Evolutionary conservation across 2,888 invertebrate genomes (phyloP), one percentile per base, ranked within the genome.

Genomic region (Melieria omissa): DNA sequence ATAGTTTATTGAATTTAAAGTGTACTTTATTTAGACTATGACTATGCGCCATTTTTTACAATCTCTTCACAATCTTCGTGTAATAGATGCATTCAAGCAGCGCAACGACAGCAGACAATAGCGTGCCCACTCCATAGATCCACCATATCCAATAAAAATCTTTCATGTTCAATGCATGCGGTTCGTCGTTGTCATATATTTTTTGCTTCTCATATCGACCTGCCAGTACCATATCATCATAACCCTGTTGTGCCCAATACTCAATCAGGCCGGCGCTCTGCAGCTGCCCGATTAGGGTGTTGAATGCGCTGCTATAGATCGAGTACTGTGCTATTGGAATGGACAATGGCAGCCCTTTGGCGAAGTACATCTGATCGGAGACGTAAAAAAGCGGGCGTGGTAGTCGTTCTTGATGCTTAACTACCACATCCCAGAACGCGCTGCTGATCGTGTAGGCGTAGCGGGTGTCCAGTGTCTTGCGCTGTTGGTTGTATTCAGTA

Each of bases 91-190:
- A 52, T 3, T 49, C 12, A 29, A 29, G 29, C 52, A 52, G 1
- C 29, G 29, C 29, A 41, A 41, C 45, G n/a, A 14, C 16, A 41
- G 55, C 5, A 10, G 65, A 16, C 16, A 54, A 5, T 1, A 8
- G 5, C 9, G 65, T n/a, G n/a, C 60, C 49, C 9, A 52, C 44
- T 3, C 57, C 46, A 65, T 62, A 71, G 0, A 67, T 0, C 64
- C 42, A 58, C 71, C 67, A 72, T n/a, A 64, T 44, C 63, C 49
- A 58, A 10, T 67, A 52, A 0, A 67, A 58, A 16, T 72, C 63
- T 9, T 52, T 9, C 45, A 72, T 49, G 49, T 8, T 16, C 4
- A 72, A n/a, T 6, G 9, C 5, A 29, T 73, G 57, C 7, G 41
- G 47, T 8, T 29, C 9, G 1, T 58, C 45, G 0, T 14, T 3